Conservation (phyloP, 64 coral and sea anemone genomes). For the Orbicella faveolata region DNA sequence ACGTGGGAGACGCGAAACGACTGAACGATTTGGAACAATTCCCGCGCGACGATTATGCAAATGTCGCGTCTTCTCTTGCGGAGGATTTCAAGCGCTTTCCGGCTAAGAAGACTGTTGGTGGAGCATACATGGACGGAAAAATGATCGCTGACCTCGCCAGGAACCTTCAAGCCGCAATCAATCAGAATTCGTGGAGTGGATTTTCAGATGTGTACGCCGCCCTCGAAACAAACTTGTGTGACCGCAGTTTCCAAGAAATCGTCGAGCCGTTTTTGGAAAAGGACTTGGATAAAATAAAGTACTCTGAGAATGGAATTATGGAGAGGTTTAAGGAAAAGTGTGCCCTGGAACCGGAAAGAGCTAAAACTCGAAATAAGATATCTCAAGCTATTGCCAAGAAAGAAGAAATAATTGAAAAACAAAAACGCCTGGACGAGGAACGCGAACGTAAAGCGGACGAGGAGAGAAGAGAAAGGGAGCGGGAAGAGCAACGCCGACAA, state of each 20-base stretch:
- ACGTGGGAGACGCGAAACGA: conserved; percentile 33
- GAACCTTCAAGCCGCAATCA: conserved; percentile 33
- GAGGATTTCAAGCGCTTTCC: conserved; percentile 35
- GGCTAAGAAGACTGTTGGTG: conserved; percentile 52
- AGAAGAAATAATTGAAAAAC: conserved; percentile 15
- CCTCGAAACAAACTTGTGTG: conserved; percentile 47
- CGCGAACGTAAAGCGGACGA: conserved; percentile 18
- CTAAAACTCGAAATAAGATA: background rate
- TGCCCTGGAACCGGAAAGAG: conserved; percentile 28
- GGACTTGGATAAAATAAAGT: background rate
- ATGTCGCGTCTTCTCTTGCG: conserved; percentile 37
- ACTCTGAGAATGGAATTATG: background rate
- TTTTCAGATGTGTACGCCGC: conserved; percentile 33
- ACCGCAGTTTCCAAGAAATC: conserved; percentile 5
- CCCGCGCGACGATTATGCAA: conserved; percentile 7
- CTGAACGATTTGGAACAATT: conserved; percentile 17
- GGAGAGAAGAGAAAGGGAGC: conserved; percentile 4
- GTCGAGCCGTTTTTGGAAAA: conserved; percentile 4
- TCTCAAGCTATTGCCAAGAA: conserved; percentile 12
- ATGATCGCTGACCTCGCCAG: conserved; percentile 39
- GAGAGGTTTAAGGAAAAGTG: conserved; percentile 15
- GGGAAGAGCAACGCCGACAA: conserved; percentile 24
- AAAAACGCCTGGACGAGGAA: conserved; percentile 18
- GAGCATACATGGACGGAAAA: conserved; percentile 54
- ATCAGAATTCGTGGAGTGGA: conserved; percentile 53